Percentiles rank a stretch among this genome's conserved stretches.
phyloP scores from a whole-genome alignment of 2,888 invertebrate genomes.

The Phaonia tiefii region DNA sequence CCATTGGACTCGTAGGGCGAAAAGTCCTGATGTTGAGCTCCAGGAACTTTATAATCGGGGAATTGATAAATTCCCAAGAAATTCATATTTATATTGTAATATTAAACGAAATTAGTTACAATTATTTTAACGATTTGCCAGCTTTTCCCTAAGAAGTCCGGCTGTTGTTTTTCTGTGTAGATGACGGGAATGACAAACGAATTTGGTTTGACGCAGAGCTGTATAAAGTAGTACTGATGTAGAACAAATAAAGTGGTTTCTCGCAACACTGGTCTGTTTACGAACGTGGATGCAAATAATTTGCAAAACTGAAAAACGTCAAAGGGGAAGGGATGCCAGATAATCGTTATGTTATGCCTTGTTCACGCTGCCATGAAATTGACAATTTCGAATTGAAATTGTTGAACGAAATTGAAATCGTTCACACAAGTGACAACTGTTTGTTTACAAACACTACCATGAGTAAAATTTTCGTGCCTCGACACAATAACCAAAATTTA shows the following conservation, averaged over 20 bases:
- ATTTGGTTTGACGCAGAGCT: slow-evolving; percentile 64
- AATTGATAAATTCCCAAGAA: slow-evolving; percentile 74
- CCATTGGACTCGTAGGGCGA: slow-evolving; percentile 89
- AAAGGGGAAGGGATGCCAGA: no score
- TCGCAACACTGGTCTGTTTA: slow-evolving; percentile 40
- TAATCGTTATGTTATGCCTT: no score
- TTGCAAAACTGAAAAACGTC: no score
- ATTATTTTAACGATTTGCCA: slow-evolving; percentile 24
- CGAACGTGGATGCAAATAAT: background rate
- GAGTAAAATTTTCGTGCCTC: no score
- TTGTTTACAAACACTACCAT: no score
- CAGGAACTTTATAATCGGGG: slow-evolving; percentile 80
- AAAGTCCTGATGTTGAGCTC: slow-evolving; percentile 82
- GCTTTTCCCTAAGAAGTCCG: background rate
- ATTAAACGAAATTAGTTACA: slow-evolving; percentile 2
- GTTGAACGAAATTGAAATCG: no score
- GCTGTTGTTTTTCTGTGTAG: slow-evolving; percentile 40
- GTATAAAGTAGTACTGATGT: background rate
- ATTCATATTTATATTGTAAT: slow-evolving; percentile 68
- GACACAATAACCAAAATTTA: no score
- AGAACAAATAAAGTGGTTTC: no score
- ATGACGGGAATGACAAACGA: slow-evolving; percentile 71
- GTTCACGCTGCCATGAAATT: no score
- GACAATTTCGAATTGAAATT: no score
- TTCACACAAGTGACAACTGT: no score